Evolutionary conservation across 2,113 vertebrate species (phyloP).

Genomic region (Mormyrus iriodes): DNA sequence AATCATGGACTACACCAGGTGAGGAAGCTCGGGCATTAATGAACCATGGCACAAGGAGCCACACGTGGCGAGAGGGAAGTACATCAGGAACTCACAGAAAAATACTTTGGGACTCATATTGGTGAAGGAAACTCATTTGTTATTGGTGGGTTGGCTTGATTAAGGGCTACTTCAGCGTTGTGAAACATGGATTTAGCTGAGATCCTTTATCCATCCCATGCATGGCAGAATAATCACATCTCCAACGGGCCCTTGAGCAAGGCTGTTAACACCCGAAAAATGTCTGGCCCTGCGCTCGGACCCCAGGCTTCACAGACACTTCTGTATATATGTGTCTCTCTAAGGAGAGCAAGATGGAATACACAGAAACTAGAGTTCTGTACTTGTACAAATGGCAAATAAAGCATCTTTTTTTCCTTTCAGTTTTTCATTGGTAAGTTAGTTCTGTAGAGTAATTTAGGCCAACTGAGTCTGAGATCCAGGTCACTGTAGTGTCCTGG

Average conservation of each 20-base stretch:
- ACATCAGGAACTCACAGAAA: background rate
- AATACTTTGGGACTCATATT: background rate
- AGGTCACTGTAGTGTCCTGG: background rate
- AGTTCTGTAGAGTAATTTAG: background rate
- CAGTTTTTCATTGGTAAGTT: background rate
- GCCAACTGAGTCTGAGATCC: background rate
- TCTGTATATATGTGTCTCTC: background rate
- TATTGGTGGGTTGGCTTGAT: background rate
- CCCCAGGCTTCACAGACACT: background rate
- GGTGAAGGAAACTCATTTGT: background rate
- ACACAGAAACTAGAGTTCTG: background rate
- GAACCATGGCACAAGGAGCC: background rate
- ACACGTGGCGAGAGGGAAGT: background rate
- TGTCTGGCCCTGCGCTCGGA: background rate
- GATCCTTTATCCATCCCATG: background rate
- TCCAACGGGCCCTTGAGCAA: background rate
- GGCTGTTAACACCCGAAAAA: background rate
- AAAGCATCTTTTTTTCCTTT: background rate
- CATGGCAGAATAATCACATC: background rate
- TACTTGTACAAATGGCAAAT: background rate
- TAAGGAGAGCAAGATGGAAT: background rate
- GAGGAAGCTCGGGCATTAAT: background rate
- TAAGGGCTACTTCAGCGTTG: background rate
- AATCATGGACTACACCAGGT: conserved; percentile 95
- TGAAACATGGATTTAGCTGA: background rate